These are phyloP conservation scores for Drosophila pegasa DNA, from an alignment of 2,888 invertebrate genomes.

Conservation along the genomic window DNA sequence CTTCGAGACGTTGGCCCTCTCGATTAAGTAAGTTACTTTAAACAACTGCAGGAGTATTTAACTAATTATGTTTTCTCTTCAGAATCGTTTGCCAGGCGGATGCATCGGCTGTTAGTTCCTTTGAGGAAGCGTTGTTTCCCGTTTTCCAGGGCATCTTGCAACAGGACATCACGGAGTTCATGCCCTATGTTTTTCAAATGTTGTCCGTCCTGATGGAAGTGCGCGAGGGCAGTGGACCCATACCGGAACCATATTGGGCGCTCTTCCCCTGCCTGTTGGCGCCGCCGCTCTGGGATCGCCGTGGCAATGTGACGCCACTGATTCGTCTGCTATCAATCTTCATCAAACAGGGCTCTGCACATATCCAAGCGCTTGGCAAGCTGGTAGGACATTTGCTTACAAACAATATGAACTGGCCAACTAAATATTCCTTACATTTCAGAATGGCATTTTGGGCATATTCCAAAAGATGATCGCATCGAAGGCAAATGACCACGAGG, in stretches of 20 bases:
- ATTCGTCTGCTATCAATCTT: slow-evolving; percentile 96
- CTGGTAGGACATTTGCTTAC: slow-evolving; percentile 87
- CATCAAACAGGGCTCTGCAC: slow-evolving; percentile 89
- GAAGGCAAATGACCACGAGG: slow-evolving; percentile 97
- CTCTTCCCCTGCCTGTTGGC: slow-evolving; percentile 95
- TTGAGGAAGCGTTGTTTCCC: slow-evolving; percentile 97
- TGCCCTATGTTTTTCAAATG: slow-evolving; percentile 99
- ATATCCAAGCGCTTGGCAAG: slow-evolving; percentile 89
- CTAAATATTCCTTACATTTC: slow-evolving; percentile 2
- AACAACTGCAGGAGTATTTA: background rate
- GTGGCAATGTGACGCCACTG: slow-evolving; percentile 96
- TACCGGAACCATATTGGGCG: slow-evolving; percentile 94
- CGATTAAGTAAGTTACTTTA: slow-evolving; percentile 89
- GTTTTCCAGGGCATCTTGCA: slow-evolving; percentile 97
- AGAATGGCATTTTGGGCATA: slow-evolving; percentile 94
- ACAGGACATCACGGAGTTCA: slow-evolving; percentile 96
- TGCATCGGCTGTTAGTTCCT: slow-evolving; percentile 91
- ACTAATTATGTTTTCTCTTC: slow-evolving; percentile 11
- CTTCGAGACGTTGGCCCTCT: slow-evolving; percentile 96
- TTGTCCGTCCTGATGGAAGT: slow-evolving; percentile 95
- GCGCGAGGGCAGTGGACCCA: slow-evolving; percentile 85
- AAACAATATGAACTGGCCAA: slow-evolving; percentile 7
- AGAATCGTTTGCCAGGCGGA: slow-evolving; percentile 94
- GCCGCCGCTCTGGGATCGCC: slow-evolving; percentile 96
- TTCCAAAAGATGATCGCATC: slow-evolving; percentile 98